Evolutionary conservation across 2,797 vertebrate species (phyloP), one percentile per base, ranked within the genome.

Genomic region (Synaphobranchus kaupii): DNA sequence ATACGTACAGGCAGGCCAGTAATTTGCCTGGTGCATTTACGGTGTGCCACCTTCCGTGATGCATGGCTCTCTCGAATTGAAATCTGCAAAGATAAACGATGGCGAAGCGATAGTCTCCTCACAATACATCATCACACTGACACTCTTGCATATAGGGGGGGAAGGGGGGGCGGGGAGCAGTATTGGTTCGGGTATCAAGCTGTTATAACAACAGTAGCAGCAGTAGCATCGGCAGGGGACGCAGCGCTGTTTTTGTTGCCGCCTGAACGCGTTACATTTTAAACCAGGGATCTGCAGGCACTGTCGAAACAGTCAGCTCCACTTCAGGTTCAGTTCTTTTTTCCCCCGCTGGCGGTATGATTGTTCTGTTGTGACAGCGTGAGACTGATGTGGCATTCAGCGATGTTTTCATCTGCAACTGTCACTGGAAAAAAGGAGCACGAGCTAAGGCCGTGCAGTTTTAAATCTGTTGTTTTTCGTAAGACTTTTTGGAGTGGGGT

Each of bases 181-280:
- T 68, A 52, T 88, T n/a, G n/a, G n/a, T n/a, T n/a, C 86, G 85
- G 83, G 86, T 60, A 80, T 87, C 44, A 83, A 60, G 63, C 48
- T 22, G 78, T 54, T 87, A 76, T 66, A 60, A 34, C 76, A 12
- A 25, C 50, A 78, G 7, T n/a, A 25, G 4, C 47, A 81, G 25
- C 76, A 10, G 22, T 52, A 82, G 34, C 60, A 2, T 10, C 2
- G 15, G 20, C 39, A 25, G 22, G 20, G 2, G 44, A n/a, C 25
- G 44, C 17, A 3, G 44, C 10, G 3, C 6, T 1, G 12, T 34
- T 73, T 68, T 5, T 0, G 60, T 34, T 73, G 34, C 9, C 0
- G 28, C 31, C 68, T 0, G 68, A 34, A 34, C 28, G 68, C 25
- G 13, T 0, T 2, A 2, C n/a, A 15, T 2, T 7, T 39, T 17